A percentile compares a stretch with the other conserved stretches of the same genome.
Conservation (phyloP, 1,140 invertebrate species). For the Charaxes varanes region DNA sequence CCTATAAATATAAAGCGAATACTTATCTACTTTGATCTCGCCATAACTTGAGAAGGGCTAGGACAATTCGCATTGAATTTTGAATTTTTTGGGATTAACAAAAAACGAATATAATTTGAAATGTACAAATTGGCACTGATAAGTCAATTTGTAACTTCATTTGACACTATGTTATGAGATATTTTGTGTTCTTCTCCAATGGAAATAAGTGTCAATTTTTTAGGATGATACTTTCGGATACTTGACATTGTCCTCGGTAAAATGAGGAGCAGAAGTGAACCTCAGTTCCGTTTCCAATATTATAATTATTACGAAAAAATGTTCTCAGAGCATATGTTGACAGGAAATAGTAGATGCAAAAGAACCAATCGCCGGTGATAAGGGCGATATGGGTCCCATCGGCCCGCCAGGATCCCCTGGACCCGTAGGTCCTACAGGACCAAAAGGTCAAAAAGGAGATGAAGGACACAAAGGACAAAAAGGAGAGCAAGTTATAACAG, state of each 20-base stretch:
- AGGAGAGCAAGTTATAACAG: slow-evolving; percentile 11
- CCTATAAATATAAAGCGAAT: neutral
- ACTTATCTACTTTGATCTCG: neutral
- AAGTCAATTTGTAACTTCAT: too few species aligned
- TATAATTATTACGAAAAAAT: slow-evolving; percentile 2
- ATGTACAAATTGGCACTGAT: too few species aligned
- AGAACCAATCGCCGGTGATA: slow-evolving; percentile 17
- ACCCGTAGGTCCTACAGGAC: too few species aligned
- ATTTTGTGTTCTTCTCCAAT: too few species aligned
- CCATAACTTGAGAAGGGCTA: neutral
- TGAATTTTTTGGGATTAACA: too few species aligned
- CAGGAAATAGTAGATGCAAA: slow-evolving; percentile 35
- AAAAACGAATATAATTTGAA: too few species aligned
- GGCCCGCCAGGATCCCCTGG: slow-evolving; percentile 24
- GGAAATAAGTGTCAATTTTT: too few species aligned
- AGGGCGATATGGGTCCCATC: slow-evolving; percentile 22
- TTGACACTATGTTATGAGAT: too few species aligned
- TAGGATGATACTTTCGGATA: too few species aligned
- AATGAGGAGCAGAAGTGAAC: too few species aligned
- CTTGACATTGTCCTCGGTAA: too few species aligned
- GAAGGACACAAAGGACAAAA: slow-evolving; percentile 19
- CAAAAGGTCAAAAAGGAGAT: slow-evolving; percentile 21
- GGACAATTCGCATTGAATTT: slow-evolving; percentile 1
- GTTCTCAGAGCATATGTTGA: slow-evolving; percentile 28
- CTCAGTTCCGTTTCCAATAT: neutral